A percentile compares a stretch with the other conserved stretches of the same genome.
These are phyloP conservation scores for Chloroceryle inda DNA, from an alignment of 2,797 vertebrate genomes.

Conservation along the genomic window DNA sequence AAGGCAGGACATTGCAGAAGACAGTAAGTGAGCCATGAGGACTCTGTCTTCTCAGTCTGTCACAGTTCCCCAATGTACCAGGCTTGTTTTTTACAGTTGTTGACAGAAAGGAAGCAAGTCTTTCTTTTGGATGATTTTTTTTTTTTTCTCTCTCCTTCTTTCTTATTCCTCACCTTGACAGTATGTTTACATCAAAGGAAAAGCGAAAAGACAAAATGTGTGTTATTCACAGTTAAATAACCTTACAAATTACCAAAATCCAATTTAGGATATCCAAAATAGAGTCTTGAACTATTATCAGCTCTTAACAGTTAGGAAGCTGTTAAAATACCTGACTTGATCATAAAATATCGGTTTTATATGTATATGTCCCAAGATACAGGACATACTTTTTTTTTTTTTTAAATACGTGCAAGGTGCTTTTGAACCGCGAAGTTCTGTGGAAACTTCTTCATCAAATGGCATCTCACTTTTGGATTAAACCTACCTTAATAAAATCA, in stretches of 20 bases:
- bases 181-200: background rate
- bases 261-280: background rate
- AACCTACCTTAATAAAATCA: slow-evolving; percentile 12
- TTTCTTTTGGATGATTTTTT: background rate
- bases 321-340: background rate
- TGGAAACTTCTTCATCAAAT: background rate
- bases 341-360: background rate
- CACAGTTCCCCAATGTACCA: background rate
- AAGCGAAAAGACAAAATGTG: background rate
- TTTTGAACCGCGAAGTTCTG: background rate
- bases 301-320: background rate
- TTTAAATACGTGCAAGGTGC: background rate
- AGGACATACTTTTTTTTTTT: background rate
- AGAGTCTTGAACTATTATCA: background rate
- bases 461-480: background rate
- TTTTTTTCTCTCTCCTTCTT: background rate
- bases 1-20: background rate
- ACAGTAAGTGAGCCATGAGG: background rate
- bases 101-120: background rate
- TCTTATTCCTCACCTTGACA: background rate
- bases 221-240: background rate
- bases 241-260: background rate
- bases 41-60: background rate
- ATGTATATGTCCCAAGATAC: background rate
- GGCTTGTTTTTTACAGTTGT: background rate